A percentile compares a stretch with the other conserved stretches of the same genome.
phyloP scores from a whole-genome alignment of 2,113 vertebrate genomes.

The Gorilla gorilla region DNA sequence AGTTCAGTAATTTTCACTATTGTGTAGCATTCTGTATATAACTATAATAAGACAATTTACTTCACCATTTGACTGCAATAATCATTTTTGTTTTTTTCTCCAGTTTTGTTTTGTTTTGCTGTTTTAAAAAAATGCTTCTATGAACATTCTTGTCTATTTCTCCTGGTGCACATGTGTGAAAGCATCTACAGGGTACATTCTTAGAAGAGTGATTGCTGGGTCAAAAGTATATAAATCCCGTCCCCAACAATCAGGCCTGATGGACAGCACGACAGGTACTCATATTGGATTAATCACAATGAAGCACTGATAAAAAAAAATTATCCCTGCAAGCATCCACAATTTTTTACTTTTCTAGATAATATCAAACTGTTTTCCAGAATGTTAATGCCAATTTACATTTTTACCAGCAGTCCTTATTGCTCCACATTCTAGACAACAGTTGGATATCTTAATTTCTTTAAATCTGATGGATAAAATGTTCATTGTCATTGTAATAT shows the following conservation, averaged over 20 bases:
- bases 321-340: not conserved
- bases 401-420: not conserved
- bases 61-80: not conserved
- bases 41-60: not conserved
- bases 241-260: rapidly evolving
- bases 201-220: not conserved
- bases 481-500: not conserved
- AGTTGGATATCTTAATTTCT: not conserved
- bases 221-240: not conserved
- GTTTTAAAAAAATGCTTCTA: not conserved
- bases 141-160: not conserved
- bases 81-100: not conserved
- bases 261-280: not conserved
- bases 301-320: not conserved
- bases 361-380: not conserved
- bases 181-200: not conserved
- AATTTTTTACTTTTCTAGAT: not conserved
- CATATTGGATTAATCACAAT: not conserved
- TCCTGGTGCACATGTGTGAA: not conserved
- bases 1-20: not conserved
- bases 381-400: not conserved
- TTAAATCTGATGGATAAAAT: not conserved
- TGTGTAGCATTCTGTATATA: not conserved
- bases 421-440: not conserved
- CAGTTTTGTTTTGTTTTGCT: not conserved